A percentile compares a stretch with the other conserved stretches of the same genome.
Conservation (phyloP, 1,140 invertebrate species). For the Leptinotarsa undecemlineata region DNA sequence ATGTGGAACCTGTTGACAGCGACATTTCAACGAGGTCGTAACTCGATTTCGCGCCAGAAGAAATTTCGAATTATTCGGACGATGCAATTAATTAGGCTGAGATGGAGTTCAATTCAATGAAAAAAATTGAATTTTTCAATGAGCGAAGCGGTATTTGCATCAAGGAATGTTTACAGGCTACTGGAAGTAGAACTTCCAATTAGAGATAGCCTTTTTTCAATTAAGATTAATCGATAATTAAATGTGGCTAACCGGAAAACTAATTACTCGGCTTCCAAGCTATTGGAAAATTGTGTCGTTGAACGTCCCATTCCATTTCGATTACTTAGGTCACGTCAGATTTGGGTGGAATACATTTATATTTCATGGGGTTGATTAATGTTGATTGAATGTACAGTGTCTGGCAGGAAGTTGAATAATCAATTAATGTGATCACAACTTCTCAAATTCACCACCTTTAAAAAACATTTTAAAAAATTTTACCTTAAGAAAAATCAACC, state of each 20-base stretch:
- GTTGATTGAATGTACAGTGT: too few relatives aligned
- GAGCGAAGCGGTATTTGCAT: not conserved
- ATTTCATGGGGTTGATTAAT: too few relatives aligned
- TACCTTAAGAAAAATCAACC: too few relatives aligned
- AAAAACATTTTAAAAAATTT: too few relatives aligned
- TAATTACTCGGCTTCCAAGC: not conserved
- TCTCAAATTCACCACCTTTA: too few relatives aligned
- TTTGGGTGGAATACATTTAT: too few relatives aligned
- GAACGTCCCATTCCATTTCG: not conserved
- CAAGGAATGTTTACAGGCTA: not conserved
- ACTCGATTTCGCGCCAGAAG: not conserved
- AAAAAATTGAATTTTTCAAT: not conserved
- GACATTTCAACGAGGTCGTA: not conserved
- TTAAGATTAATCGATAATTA: not conserved
- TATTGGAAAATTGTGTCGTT: not conserved
- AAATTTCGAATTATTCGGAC: not conserved
- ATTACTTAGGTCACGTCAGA: too few relatives aligned
- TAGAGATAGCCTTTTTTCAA: not conserved
- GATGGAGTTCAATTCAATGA: not conserved
- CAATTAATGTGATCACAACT: too few relatives aligned
- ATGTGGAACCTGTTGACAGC: not conserved
- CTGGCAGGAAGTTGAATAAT: too few relatives aligned
- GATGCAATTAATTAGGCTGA: conserved; percentile 2
- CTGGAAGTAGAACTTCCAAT: not conserved
- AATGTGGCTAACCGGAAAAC: not conserved